Evolutionary conservation across 2,888 invertebrate species (phyloP).

Genomic region (Pristionchus fissidentatus): DNA sequence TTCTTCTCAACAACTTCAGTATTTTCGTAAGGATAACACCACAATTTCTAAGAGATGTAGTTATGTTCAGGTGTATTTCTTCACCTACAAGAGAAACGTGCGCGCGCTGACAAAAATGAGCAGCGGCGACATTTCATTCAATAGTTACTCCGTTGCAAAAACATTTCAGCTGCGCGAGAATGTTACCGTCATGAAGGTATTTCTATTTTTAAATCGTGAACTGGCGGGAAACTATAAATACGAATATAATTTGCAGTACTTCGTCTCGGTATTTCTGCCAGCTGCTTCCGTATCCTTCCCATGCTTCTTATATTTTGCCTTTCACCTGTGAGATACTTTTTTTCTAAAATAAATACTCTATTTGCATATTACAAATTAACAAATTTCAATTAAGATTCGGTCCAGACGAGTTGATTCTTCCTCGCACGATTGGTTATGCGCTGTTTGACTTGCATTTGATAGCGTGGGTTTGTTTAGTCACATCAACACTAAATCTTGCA

Average conservation of each 20-base stretch:
- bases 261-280: conserved; percentile 8
- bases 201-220: background rate
- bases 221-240: too few relatives aligned
- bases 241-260: background rate
- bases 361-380: background rate
- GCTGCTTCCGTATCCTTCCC: conserved; percentile 1
- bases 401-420: background rate
- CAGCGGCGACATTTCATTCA: background rate
- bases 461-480: too few relatives aligned
- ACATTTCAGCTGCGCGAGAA: conserved; percentile 8
- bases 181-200: conserved; percentile 28
- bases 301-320: conserved; percentile 28
- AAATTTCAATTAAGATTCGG: conserved; percentile 26
- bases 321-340: conserved; percentile 9
- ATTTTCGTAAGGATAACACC: conserved; percentile 12
- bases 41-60: too few relatives aligned
- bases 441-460: conserved; percentile 4
- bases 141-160: background rate
- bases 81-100: background rate
- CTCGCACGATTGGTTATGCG: background rate
- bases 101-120: background rate
- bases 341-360: too few relatives aligned
- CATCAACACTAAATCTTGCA: too few relatives aligned
- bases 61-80: background rate
- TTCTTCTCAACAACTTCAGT: background rate